These are phyloP conservation scores for Rhodeus uyekii DNA, from an alignment of 2,797 vertebrate genomes.

Conservation along the genomic window DNA sequence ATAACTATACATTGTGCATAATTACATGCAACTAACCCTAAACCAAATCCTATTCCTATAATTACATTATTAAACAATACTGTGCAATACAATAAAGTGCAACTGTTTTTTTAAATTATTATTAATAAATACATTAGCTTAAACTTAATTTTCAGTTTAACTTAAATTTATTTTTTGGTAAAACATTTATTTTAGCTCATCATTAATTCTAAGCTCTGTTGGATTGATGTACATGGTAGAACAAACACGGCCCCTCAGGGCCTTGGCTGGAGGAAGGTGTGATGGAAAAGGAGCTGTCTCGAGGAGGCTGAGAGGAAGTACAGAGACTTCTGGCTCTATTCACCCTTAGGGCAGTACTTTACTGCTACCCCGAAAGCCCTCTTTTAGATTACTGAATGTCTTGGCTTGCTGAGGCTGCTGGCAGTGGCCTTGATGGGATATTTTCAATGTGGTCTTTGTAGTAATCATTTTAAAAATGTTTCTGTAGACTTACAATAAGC, in stretches of 20 bases:
- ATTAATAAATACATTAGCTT: neutral
- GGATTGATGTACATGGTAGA: neutral
- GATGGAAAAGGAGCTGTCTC: conserved; percentile 36
- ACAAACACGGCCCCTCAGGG: conserved; percentile 20
- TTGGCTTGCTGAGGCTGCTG: neutral
- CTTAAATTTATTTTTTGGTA: too few relatives aligned
- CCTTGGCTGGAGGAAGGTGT: neutral
- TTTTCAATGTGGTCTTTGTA: neutral
- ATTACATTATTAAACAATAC: too few relatives aligned
- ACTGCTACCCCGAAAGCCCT: conserved; percentile 14
- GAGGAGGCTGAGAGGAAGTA: neutral
- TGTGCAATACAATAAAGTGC: too few relatives aligned
- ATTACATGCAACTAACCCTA: too few relatives aligned
- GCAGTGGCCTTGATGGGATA: neutral
- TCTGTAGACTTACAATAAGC: neutral
- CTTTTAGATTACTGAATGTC: conserved; percentile 42
- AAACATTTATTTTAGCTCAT: neutral
- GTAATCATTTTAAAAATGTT: neutral
- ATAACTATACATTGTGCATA: too few relatives aligned
- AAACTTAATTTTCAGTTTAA: too few relatives aligned
- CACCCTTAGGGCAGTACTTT: conserved; percentile 40
- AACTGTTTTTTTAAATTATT: neutral
- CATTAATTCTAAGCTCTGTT: neutral
- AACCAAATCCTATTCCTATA: too few relatives aligned
- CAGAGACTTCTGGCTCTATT: conserved; percentile 8